Base-by-base conservation (phyloP, 1,140 invertebrate species). In the Ceratina calcarata region DNA sequence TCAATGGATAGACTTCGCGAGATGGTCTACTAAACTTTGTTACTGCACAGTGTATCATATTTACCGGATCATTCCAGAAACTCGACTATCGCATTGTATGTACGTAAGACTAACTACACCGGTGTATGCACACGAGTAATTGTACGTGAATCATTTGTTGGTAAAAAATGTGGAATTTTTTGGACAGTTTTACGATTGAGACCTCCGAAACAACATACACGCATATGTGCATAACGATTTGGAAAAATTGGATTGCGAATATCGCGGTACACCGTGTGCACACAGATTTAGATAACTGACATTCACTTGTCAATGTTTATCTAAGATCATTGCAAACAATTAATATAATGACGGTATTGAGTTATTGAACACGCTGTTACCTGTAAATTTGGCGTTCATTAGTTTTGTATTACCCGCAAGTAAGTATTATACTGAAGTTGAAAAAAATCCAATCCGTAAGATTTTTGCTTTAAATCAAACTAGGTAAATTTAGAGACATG, bases 241-340 rank as follows among this genome's bases (percentile, higher is more conserved):
- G 8, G 8, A 55, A 32, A 55, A 53, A 32, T 13, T 69, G 51
- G 18, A 20, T n/a, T n/a, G n/a, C n/a, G n/a, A n/a, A n/a, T n/a
- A n/a, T n/a, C 18, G 22, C 3, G 24, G 20, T 27, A 27, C 27
- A n/a, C 51, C 27, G 22, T 32, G 51, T 12, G 10, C 22, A n/a
- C 7, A 27, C 67, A 55, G 58, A 58, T 71, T n/a, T 18, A 71
- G 32, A 61, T 72, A 72, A 62, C 61, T 73, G 58, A 73, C 58
- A 16, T 12, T n/a, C 27, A 16, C 37, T 60, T 55, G 16, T 16
- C 13, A 13, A 3, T 8, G 58, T 16, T 45, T 32, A 62, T 73
- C 12, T 13, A n/a, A 27, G 22, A n/a, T 73, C 64, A 64, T 73
- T 73, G 22, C 20, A 20, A 64, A 64, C 20, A 27, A 73, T 64